Conservation (phyloP, 2,888 invertebrate genomes). For the Coelinius sp. region DNA sequence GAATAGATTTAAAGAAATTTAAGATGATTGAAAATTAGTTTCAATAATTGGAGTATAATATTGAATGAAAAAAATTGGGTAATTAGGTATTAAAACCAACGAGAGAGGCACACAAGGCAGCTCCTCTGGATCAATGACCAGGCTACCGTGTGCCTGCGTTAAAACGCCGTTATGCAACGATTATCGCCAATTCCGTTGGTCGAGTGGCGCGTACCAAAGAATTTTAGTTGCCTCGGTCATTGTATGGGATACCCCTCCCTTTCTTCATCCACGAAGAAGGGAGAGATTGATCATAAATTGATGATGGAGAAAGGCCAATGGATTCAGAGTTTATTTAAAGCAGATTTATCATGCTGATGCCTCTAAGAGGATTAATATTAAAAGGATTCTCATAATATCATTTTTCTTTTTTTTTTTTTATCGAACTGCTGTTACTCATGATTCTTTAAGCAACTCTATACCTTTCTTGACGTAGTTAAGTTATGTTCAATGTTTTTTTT, state of each 20-base stretch:
- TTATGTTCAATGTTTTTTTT: constrained; percentile 21
- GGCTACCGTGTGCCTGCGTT: constrained; percentile 47
- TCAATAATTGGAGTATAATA: too few species aligned
- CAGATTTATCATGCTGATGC: constrained; percentile 13
- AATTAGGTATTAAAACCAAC: neutral
- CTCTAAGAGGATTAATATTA: neutral
- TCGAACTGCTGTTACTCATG: neutral
- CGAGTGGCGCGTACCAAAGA: constrained; percentile 26
- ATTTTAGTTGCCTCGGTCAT: constrained; percentile 42
- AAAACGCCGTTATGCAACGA: constrained; percentile 50
- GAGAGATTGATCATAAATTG: constrained; percentile 45
- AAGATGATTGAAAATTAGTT: too few species aligned
- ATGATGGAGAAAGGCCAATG: constrained; percentile 36
- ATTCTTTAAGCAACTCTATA: neutral
- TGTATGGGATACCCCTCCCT: constrained; percentile 37
- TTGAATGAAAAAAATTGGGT: neutral
- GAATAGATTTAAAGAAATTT: neutral
- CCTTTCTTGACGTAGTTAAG: neutral
- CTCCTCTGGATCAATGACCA: constrained; percentile 57
- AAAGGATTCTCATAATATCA: too few species aligned
- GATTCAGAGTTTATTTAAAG: neutral
- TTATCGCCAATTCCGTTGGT: constrained; percentile 52
- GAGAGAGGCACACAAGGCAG: constrained; percentile 27
- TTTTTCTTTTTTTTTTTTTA: neutral
- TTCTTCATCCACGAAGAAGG: neutral